Evolutionary conservation across 2,888 invertebrate species (phyloP).

Genomic region (Hydrotaea diabolus): DNA sequence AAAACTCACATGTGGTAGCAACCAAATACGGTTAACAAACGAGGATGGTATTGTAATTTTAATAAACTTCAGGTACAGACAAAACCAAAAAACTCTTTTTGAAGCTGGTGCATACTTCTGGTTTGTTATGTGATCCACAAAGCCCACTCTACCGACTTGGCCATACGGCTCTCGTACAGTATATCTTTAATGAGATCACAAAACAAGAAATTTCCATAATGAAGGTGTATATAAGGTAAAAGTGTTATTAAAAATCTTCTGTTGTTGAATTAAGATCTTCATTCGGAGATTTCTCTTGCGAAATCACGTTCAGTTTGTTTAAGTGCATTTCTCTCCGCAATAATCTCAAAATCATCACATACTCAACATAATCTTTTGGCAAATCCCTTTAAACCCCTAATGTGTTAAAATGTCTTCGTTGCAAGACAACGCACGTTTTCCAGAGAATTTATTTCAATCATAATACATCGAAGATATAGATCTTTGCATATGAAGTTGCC

Average conservation of each 20-base stretch:
- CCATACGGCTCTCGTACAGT: not conserved
- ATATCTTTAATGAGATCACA: not conserved
- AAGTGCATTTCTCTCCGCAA: not conserved
- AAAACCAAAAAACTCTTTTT: too few relatives aligned
- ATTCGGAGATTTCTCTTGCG: not conserved
- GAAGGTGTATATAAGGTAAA: slow-evolving; percentile 8
- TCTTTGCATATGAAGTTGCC: not conserved
- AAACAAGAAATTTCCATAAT: slow-evolving; percentile 15
- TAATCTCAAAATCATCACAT: slow-evolving; percentile 42
- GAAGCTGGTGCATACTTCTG: too few relatives aligned
- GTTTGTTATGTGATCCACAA: too few relatives aligned
- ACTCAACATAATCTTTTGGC: slow-evolving; percentile 9
- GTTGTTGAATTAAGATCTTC: not conserved
- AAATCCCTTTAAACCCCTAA: slow-evolving; percentile 33
- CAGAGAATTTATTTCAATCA: not conserved
- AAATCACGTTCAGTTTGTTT: not conserved
- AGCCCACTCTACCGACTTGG: too few relatives aligned
- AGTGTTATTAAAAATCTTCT: slow-evolving; percentile 12
- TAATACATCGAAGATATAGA: not conserved
- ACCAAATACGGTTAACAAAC: not conserved
- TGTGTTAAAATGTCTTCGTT: slow-evolving; percentile 46
- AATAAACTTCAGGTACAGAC: not conserved
- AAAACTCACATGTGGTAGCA: slow-evolving; percentile 25
- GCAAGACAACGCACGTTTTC: not conserved
- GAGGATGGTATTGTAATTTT: slow-evolving; percentile 25